These are phyloP conservation scores for Melanotaenia trifasciata DNA, from an alignment of 2,797 vertebrate genomes.

Conservation along the genomic window DNA sequence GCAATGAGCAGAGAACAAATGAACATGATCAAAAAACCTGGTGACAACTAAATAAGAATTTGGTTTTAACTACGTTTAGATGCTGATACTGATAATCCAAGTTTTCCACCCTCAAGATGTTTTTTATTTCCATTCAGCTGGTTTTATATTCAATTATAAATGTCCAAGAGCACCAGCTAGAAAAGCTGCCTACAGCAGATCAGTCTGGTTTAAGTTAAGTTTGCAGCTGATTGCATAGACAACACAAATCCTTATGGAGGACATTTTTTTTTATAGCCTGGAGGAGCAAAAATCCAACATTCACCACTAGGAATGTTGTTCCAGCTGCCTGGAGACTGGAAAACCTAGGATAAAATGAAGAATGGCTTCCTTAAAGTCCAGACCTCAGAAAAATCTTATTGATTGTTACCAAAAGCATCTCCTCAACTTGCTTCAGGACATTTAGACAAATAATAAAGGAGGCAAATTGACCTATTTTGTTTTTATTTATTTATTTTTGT, in stretches of 20 bases:
- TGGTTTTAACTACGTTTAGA: neutral
- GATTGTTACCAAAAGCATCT: neutral
- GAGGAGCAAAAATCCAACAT: neutral
- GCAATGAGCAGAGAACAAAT: neutral
- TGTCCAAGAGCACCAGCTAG: neutral
- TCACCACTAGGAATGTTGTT: neutral
- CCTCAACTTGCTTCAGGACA: neutral
- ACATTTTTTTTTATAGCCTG: neutral
- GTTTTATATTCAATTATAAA: too few species aligned
- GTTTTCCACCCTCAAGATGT: too few species aligned
- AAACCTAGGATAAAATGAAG: neutral
- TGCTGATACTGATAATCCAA: neutral
- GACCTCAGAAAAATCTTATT: neutral
- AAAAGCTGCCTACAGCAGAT: neutral
- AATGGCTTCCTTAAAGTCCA: neutral
- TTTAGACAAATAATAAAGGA: neutral
- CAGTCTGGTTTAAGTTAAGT: neutral
- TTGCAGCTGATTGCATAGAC: neutral
- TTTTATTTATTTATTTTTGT: too few species aligned
- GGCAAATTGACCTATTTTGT: neutral
- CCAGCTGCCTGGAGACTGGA: neutral
- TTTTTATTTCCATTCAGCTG: too few species aligned
- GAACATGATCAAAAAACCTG: neutral
- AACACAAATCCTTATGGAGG: neutral
- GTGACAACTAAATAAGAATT: too few species aligned